phyloP scores from a whole-genome alignment of 2,113 vertebrate species.

The Syngnathus typhle region DNA sequence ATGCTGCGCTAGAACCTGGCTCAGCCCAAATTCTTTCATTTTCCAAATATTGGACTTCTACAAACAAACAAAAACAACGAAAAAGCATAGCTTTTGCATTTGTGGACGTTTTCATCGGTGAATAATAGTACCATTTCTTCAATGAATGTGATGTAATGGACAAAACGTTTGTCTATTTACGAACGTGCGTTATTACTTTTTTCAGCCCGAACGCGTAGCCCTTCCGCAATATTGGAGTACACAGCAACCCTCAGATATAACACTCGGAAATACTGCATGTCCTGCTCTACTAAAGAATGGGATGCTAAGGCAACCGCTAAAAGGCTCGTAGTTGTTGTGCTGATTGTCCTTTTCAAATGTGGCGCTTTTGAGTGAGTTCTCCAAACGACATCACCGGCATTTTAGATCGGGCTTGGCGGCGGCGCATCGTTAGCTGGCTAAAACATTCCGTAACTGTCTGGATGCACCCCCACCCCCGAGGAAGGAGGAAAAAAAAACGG shows the following conservation, averaged over 20 bases:
- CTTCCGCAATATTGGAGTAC: background rate
- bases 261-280: background rate
- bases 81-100: no score
- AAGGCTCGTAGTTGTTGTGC: background rate
- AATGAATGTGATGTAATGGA: no score
- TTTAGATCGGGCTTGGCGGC: background rate
- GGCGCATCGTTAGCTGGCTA: background rate
- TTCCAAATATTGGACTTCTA: background rate
- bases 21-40: no score
- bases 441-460: background rate
- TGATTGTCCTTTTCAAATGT: slow-evolving; percentile 2
- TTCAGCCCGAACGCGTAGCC: background rate
- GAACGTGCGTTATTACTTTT: background rate
- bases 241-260: background rate
- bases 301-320: background rate
- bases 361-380: background rate
- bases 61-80: background rate
- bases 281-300: no score
- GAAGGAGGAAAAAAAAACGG: background rate
- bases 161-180: background rate
- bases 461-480: background rate
- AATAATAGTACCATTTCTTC: background rate
- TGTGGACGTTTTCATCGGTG: background rate
- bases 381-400: background rate
- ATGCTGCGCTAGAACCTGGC: no score